These are phyloP conservation scores for Euborellia annulipes DNA, from an alignment of 1,140 invertebrate genomes.

Conservation along the genomic window DNA sequence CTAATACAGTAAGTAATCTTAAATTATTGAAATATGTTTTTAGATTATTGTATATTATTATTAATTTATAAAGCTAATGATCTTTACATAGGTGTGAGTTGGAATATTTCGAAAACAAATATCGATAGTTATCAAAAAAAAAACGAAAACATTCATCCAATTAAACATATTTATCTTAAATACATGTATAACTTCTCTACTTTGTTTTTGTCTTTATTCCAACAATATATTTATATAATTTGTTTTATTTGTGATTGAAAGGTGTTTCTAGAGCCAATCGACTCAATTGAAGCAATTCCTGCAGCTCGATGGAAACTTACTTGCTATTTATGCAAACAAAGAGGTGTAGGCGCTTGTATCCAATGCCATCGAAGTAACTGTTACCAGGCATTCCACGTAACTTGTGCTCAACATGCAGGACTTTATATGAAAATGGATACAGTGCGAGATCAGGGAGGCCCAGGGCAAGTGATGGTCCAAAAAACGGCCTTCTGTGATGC, in stretches of 20 bases:
- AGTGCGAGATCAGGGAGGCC: slow-evolving; percentile 41
- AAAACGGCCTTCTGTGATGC: slow-evolving; percentile 94
- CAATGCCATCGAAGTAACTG: slow-evolving; percentile 95
- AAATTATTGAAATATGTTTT: slow-evolving; percentile 1
- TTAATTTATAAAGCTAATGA: no score
- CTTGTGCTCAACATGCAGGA: slow-evolving; percentile 93
- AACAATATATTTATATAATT: no score
- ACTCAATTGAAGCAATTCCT: slow-evolving; percentile 91
- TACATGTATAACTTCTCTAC: no score
- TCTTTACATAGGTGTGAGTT: no score
- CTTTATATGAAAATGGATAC: slow-evolving; percentile 92
- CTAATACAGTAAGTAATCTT: slow-evolving; percentile 62
- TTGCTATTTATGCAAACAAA: slow-evolving; percentile 93
- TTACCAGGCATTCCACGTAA: slow-evolving; percentile 96
- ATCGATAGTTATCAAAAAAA: no score
- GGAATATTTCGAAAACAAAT: no score
- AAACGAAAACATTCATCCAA: no score
- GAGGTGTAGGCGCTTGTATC: slow-evolving; percentile 88
- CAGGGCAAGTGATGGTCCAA: slow-evolving; percentile 57
- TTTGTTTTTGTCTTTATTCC: no score
- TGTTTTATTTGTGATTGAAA: slow-evolving; percentile 13
- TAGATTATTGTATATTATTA: background rate
- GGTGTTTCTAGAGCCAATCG: slow-evolving; percentile 90
- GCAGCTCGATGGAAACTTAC: slow-evolving; percentile 85
- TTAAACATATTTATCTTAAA: background rate